Percentiles rank a stretch among this genome's conserved stretches.
phyloP scores from a whole-genome alignment of 1,140 invertebrate genomes.

The Psix sp. region DNA sequence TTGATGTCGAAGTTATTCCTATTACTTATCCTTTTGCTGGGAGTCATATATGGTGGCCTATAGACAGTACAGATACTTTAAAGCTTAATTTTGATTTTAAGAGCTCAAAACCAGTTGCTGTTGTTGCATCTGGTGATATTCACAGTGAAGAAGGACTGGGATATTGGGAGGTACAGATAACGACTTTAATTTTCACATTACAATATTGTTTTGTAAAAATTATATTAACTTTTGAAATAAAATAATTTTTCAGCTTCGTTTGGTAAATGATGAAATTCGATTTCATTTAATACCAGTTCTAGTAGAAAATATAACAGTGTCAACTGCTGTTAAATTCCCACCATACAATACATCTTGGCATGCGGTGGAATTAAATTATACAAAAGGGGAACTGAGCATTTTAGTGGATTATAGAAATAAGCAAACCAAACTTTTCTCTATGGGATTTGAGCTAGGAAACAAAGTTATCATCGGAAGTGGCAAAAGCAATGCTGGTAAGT shows the following conservation, averaged over 20 bases:
- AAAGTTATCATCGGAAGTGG: constrained; percentile 87
- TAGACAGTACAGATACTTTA: constrained; percentile 83
- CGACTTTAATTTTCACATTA: background rate
- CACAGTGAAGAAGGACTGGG: constrained; percentile 83
- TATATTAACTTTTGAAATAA: background rate
- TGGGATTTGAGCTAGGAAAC: constrained; percentile 77
- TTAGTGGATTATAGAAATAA: constrained; percentile 86
- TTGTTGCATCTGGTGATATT: constrained; percentile 89
- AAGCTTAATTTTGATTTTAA: constrained; percentile 92
- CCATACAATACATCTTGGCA: constrained; percentile 86
- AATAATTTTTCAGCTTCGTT: constrained; percentile 79
- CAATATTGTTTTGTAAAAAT: background rate
- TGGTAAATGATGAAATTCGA: constrained; percentile 88
- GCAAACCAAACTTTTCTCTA: constrained; percentile 81
- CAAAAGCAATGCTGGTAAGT: constrained; percentile 77
- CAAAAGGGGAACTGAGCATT: constrained; percentile 84
- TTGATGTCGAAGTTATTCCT: constrained; percentile 90
- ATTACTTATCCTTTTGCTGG: constrained; percentile 94
- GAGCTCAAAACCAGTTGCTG: constrained; percentile 87
- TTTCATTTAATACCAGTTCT: constrained; percentile 86
- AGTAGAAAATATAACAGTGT: constrained; percentile 84
- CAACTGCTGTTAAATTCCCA: constrained; percentile 87
- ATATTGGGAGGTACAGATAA: constrained; percentile 87
- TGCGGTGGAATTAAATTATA: constrained; percentile 86
- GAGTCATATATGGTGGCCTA: constrained; percentile 91